Evolutionary conservation across 2,113 vertebrate species (phyloP), one percentile per base, ranked within the genome.

Genomic region (Rhadina sibilatrix): DNA sequence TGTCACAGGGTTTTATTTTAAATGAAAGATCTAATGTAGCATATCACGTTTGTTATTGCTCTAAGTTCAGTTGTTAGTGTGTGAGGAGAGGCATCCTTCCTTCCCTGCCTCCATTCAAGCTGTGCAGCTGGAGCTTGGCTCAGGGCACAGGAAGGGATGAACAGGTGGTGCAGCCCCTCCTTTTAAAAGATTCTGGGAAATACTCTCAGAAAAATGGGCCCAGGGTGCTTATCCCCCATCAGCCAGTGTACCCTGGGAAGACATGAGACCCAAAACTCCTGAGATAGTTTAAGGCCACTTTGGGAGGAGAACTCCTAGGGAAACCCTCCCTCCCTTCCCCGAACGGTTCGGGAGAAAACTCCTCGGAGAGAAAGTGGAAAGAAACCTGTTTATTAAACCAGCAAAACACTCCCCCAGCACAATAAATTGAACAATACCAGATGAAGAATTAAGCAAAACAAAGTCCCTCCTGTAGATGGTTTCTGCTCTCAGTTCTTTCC

Each of bases 1-100:
- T 90, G 85, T 90, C 90, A 71, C 56, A 84, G 90, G 68, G 72
- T 94, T 95, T 96, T 91, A 87, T 97, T 93, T 89, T 90, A 90
- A 83, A 94, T 95, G 94, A 84, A 97, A 95, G 96, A 40, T 60
- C 70, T 83, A 95, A 93, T 8, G 1, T 90, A 95, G 90, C 64
- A 50, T 66, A 84, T 86, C 66, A 78, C 46, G 64, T 81, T 84
- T 94, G 91, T 90, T 66, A 89, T 56, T 82, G 87, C 56, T 88
- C 31, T 33, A 76, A 44, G 59, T 92, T 92, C 77, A 70, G 75
- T 61, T 92, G 53, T 89, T 57, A 90, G 37, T 82, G 7, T 74
- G 38, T 69, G 72, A 69, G 91, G 22, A 74, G 68, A 88, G 60
- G 49, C 23, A 2, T n/a, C 54, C 35, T 65, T 83, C 56, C 20